A percentile compares a stretch with the other conserved stretches of the same genome.
Conservation (phyloP, 2,888 invertebrate genomes). For the Drosophila nigritarsus region DNA sequence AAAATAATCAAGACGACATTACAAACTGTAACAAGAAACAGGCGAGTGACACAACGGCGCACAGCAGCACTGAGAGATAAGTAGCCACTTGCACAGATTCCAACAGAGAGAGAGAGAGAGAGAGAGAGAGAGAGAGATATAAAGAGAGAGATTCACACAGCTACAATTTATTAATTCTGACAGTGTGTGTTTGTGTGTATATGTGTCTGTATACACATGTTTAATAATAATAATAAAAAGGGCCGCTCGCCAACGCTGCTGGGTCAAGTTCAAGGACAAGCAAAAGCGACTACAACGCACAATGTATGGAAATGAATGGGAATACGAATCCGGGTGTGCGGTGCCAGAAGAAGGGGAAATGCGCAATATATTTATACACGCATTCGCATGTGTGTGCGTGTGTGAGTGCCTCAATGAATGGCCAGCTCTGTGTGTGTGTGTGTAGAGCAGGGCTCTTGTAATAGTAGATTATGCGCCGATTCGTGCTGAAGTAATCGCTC, state of each 20-base stretch:
- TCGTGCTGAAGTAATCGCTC: slow-evolving; percentile 47
- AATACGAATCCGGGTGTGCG: slow-evolving; percentile 10
- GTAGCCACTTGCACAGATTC: slow-evolving; percentile 13
- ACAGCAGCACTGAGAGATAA: slow-evolving; percentile 32
- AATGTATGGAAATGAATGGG: slow-evolving; percentile 69
- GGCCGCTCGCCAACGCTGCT: slow-evolving; percentile 70
- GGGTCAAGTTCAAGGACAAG: slow-evolving; percentile 81
- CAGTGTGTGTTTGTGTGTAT: slow-evolving; percentile 3
- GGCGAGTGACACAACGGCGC: slow-evolving; percentile 32
- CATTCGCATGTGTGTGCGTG: background rate
- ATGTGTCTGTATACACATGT: slow-evolving; percentile 42
- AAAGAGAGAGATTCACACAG: slow-evolving; percentile 23
- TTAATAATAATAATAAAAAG: slow-evolving; percentile 67
- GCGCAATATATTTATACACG: slow-evolving; percentile 24
- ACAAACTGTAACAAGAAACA: slow-evolving; percentile 33
- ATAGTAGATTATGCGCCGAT: slow-evolving; percentile 46
- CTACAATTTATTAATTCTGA: slow-evolving; percentile 73
- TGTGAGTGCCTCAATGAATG: slow-evolving; percentile 48
- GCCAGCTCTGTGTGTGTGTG: slow-evolving; percentile 23
- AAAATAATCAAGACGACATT: slow-evolving; percentile 24
- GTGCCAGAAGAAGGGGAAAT: slow-evolving; percentile 3
- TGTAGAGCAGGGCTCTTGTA: slow-evolving; percentile 38
- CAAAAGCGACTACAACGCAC: slow-evolving; percentile 45
- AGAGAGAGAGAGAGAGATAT: background rate
- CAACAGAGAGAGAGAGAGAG: background rate